phyloP scores from a whole-genome alignment of 2,888 invertebrate species.

The Sphaerophoria taeniata region DNA sequence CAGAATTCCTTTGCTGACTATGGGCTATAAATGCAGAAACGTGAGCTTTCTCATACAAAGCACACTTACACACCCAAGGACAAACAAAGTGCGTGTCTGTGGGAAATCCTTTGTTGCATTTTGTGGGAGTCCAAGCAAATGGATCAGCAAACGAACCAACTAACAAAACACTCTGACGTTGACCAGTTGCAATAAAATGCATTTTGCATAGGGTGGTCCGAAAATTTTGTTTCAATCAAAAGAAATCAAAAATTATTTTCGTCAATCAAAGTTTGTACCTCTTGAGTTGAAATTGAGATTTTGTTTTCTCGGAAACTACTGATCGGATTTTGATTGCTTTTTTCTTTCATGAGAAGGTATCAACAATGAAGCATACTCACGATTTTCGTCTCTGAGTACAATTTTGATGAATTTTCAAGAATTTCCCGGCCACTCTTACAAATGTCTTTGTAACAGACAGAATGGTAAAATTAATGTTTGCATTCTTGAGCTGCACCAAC shows the following conservation, averaged over 20 bases:
- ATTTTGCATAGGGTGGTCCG: too few relatives aligned
- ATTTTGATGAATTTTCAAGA: too few relatives aligned
- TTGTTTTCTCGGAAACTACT: too few relatives aligned
- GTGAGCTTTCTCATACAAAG: neutral
- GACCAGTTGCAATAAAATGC: conserved; percentile 19
- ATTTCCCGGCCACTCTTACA: too few relatives aligned
- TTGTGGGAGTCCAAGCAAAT: conserved; percentile 6
- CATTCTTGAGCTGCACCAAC: conserved; percentile 56
- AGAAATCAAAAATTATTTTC: too few relatives aligned
- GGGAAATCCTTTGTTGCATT: conserved; percentile 22
- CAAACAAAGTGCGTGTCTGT: conserved; percentile 37
- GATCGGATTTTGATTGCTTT: too few relatives aligned
- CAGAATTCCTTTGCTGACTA: conserved; percentile 32
- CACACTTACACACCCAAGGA: neutral
- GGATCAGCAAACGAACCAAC: neutral
- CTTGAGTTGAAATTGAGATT: too few relatives aligned
- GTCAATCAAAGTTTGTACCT: too few relatives aligned
- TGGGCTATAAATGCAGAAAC: conserved; percentile 3
- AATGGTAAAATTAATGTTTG: conserved; percentile 73
- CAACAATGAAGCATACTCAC: too few relatives aligned
- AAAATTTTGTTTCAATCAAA: too few relatives aligned
- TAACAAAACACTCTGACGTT: neutral
- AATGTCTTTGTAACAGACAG: conserved; percentile 67
- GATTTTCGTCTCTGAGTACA: too few relatives aligned
- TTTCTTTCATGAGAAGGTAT: too few relatives aligned